Evolutionary conservation across 2,113 vertebrate genomes (phyloP), one percentile per base, ranked within the genome.

Genomic region (Sebastes schlegelii): DNA sequence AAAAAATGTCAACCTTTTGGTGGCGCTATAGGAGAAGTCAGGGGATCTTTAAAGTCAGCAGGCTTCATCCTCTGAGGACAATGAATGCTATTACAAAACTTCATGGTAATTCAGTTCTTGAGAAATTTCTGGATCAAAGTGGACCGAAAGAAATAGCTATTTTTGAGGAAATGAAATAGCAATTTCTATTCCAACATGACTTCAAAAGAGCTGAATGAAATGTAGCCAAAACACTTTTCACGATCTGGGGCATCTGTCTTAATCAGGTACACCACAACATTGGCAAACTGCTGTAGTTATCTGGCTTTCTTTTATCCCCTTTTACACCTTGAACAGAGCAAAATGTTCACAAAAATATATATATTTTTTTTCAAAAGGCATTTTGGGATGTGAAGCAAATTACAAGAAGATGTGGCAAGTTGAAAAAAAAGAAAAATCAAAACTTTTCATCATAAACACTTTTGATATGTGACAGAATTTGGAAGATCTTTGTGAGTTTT

Each of bases 211-310:
- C n/a, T 46, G 42, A 46, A 64, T 12, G 23, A 13, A 49, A 23
- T 48, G 5, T 8, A 16, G 23, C 40, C 21, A 57, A 19, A 45
- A 68, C n/a, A 17, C 2, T 68, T 34, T 4, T 34, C 34, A 52
- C 1, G 23, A 52, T 75, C n/a, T 54, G 6, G 13, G 17, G 5
- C 17, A 63, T 75, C 61, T 69, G 72, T 75, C 49, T 75, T 55
- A 8, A 21, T 55, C 43, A 62, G 0, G 7, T 52, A 52, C 46
- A 63, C 11, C 7, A 49, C 54, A 61, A 49, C 45, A 78, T 21
- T 60, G 21, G 52, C 16, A 34, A n/a, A 58, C 6, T 0, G 12
- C 34, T 55, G 23, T 34, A 3, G 1, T 34, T 26, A 51, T 8
- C 14, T 8, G 9, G 52, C n/a, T 40, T 34, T 12, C 14, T 67